phyloP scores from a whole-genome alignment of 2,888 invertebrate genomes.

The Diabrotica balteata region DNA sequence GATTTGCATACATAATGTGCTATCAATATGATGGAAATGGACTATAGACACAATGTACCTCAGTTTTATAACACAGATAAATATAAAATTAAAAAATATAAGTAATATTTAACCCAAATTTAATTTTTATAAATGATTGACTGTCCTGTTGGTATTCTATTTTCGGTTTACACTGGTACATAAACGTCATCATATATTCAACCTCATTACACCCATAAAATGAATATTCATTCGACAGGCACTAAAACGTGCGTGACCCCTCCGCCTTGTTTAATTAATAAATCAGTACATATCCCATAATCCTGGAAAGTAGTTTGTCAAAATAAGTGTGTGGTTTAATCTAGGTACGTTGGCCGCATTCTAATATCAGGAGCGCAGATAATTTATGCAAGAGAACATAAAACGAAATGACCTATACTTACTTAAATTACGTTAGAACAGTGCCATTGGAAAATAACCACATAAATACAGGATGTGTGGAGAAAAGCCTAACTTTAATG shows the following conservation, averaged over 20 bases:
- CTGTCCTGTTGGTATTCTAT: neutral
- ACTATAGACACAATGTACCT: too few relatives aligned
- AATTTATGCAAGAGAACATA: constrained; percentile 19
- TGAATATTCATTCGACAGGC: constrained; percentile 28
- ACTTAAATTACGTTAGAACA: constrained; percentile 4
- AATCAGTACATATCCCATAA: constrained; percentile 29
- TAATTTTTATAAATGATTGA: neutral
- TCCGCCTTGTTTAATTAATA: constrained; percentile 28
- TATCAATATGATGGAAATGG: too few relatives aligned
- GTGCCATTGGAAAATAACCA: neutral
- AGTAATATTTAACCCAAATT: too few relatives aligned
- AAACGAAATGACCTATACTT: constrained; percentile 15
- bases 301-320: constrained; percentile 29
- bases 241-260: constrained; percentile 26
- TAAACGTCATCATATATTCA: constrained; percentile 27
- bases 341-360: constrained; percentile 21
- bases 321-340: constrained; percentile 28
- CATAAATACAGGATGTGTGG: neutral
- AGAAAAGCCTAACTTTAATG: too few relatives aligned
- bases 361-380: constrained; percentile 18
- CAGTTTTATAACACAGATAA: too few relatives aligned
- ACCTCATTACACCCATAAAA: constrained; percentile 29
- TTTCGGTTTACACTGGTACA: constrained; percentile 15
- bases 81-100: too few relatives aligned
- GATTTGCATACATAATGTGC: too few relatives aligned